Evolutionary conservation across 2,797 vertebrate genomes (phyloP).

Genomic region (Ptychadena robeensis): DNA sequence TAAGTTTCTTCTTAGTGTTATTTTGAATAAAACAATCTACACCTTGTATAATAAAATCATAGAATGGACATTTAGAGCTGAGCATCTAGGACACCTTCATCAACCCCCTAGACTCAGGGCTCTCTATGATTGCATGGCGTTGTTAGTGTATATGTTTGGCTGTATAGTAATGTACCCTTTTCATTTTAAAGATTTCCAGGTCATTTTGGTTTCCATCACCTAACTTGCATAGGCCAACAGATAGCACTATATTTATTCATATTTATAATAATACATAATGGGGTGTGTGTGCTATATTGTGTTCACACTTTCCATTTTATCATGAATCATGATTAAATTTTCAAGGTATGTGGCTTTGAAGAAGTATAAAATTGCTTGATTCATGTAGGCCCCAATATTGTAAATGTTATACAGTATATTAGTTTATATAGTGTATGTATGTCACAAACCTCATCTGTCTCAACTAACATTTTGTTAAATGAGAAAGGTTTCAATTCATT

Average conservation of each 20-base stretch:
- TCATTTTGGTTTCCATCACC: not conserved
- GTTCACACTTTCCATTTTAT: not conserved
- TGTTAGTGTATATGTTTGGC: not conserved
- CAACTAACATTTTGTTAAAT: not conserved
- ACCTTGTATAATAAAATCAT: not conserved
- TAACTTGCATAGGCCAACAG: not conserved
- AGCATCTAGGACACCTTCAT: not conserved
- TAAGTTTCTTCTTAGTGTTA: not conserved
- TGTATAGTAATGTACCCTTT: not conserved
- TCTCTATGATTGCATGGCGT: not conserved
- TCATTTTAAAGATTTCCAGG: not conserved
- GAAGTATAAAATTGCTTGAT: no score
- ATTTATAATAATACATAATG: not conserved
- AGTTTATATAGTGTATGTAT: not conserved
- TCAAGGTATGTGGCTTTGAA: slow-evolving; percentile 1
- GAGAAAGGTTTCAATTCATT: slow-evolving; percentile 68
- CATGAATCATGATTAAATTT: not conserved
- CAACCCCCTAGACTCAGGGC: not conserved
- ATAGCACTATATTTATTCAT: not conserved
- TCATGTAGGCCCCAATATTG: not conserved
- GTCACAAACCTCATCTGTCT: not conserved
- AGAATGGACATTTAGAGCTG: no score
- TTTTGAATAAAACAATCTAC: no score
- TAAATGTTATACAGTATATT: not conserved
- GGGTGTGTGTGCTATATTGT: not conserved